These are phyloP conservation scores for Tetragonula clypearis DNA, from an alignment of 1,140 invertebrate genomes.

Conservation along the genomic window DNA sequence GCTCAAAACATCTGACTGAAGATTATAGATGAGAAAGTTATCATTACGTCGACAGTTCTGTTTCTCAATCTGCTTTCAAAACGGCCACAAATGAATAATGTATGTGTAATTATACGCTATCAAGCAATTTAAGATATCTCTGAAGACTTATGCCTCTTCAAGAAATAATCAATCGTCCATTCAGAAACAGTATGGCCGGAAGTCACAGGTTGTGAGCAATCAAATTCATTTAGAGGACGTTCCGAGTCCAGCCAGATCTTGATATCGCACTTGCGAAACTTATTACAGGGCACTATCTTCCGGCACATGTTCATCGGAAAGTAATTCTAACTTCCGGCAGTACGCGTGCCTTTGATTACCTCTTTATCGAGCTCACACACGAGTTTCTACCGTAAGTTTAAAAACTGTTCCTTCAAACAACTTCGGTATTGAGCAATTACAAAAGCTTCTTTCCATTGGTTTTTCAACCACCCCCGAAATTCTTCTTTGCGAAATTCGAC, in stretches of 20 bases:
- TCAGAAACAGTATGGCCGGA: neutral
- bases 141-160: too few relatives aligned
- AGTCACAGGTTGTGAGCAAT: neutral
- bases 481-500: neutral
- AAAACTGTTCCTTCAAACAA: neutral
- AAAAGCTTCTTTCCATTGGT: neutral
- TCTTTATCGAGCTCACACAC: constrained; percentile 3
- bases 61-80: neutral
- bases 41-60: neutral
- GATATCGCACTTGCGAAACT: constrained; percentile 2
- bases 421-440: neutral
- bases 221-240: constrained; percentile 12
- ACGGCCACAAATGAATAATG: neutral
- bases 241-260: constrained; percentile 28
- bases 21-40: neutral
- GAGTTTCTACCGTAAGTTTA: neutral
- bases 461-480: neutral
- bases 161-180: neutral
- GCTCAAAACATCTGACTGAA: neutral
- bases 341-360: neutral
- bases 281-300: constrained; percentile 9
- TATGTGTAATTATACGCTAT: too few relatives aligned
- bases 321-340: neutral
- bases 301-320: constrained; percentile 25
- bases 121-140: neutral